Evolutionary conservation across 2,888 invertebrate species (phyloP), one percentile per base, ranked within the genome.

Genomic region (Ypsolopha sequella): DNA sequence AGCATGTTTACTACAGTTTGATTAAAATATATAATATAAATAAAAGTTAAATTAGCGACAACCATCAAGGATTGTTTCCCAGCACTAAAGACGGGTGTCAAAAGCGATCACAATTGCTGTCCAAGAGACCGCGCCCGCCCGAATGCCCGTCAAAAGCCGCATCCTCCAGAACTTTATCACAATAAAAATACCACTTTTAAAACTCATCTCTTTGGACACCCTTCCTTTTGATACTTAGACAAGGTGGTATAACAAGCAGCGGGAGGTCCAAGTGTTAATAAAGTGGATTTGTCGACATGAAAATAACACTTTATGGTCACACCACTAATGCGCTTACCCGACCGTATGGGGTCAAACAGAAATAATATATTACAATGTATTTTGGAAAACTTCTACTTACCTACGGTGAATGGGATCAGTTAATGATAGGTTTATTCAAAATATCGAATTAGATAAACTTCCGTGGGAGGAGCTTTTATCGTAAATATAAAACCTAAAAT

Each of bases 271-370:
- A 60, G 64, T 70, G 69, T 77, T 80, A 81, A 79, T 82, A 80
- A 80, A 81, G 80, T 78, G 80, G 80, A 79, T 80, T 80, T 80
- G 84, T 81, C 80, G 82, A 82, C 80, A 84, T 81, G 74, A 80
- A 78, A 80, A 81, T 78, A 79, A 74, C 79, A 78, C 73, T 82
- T 82, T 80, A 81, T 70, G 74, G 69, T 64, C 65, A 56, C 73
- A 68, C 64, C 76, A 74, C 77, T 80, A 79, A 79, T 78, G 76
- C 73, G 68, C 64, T 70, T 72, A 69, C 77, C 76, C 76, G 73
- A 67, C 73, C 66, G 6, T 63, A 67, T 66, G 63, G 59, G 57
- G 52, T 61, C 61, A 59, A 62, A 58, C 60, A 64, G 41, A 48
- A 53, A 51, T 47, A 41, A n/a, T 50, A 46, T 39, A 36, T 45